These are phyloP conservation scores for Mimumesa dahlbomi DNA, from an alignment of 2,888 invertebrate species.

Conservation along the genomic window DNA sequence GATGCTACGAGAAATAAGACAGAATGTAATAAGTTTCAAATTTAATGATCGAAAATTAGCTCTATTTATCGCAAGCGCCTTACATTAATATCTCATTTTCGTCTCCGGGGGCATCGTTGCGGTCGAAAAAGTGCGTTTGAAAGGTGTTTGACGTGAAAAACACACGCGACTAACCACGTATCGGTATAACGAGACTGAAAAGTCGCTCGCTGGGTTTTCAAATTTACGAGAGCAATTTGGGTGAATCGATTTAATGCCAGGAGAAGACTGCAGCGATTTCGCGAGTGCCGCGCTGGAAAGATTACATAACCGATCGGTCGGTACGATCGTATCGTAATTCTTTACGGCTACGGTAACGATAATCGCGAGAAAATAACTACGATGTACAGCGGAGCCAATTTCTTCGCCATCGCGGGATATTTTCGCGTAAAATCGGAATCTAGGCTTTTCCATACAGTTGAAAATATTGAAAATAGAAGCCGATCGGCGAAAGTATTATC, in stretches of 20 bases:
- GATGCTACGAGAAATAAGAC: too few species aligned
- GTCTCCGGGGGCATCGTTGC: too few species aligned
- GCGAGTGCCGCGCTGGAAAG: constrained; percentile 17
- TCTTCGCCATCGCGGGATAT: constrained; percentile 22
- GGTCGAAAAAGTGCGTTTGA: too few species aligned
- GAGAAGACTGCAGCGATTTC: constrained; percentile 28
- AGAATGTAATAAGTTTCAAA: too few species aligned
- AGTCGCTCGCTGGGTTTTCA: constrained; percentile 21
- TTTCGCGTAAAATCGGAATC: constrained; percentile 8
- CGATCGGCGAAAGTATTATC: neutral
- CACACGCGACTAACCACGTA: constrained; percentile 9
- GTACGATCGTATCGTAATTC: constrained; percentile 45
- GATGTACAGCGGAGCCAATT: constrained; percentile 20
- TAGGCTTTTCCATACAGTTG: neutral
- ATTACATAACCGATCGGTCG: constrained; percentile 42
- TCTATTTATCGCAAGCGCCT: too few species aligned
- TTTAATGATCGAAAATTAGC: too few species aligned
- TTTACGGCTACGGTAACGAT: constrained; percentile 53
- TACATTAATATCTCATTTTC: too few species aligned
- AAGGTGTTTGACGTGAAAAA: too few species aligned
- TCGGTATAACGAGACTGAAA: constrained; percentile 32
- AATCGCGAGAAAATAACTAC: constrained; percentile 38
- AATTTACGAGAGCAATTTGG: constrained; percentile 48
- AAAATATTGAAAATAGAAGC: neutral
- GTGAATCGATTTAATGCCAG: constrained; percentile 46